These are phyloP conservation scores for Tauraco hartlaubi DNA, from an alignment of 2,797 vertebrate genomes.

Conservation along the genomic window DNA sequence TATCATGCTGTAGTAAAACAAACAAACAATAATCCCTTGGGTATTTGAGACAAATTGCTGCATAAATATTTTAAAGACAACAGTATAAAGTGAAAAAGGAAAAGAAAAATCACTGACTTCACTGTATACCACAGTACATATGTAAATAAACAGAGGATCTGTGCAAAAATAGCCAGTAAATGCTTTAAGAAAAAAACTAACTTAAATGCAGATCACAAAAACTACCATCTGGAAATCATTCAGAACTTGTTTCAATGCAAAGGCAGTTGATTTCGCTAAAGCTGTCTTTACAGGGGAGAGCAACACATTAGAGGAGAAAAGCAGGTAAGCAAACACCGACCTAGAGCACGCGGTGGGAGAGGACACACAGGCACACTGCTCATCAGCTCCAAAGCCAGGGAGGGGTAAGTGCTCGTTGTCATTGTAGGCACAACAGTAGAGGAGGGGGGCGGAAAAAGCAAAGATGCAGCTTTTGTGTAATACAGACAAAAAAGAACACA, in stretches of 20 bases:
- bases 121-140: background rate
- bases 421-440: background rate
- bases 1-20: constrained; percentile 44
- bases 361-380: background rate
- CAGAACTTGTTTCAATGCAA: background rate
- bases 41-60: constrained; percentile 53
- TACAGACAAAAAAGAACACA: background rate
- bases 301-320: background rate
- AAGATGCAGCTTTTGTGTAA: background rate
- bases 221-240: constrained; percentile 27
- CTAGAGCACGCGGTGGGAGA: background rate
- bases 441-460: background rate
- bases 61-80: constrained; percentile 57
- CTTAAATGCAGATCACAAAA: background rate
- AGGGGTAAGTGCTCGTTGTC: background rate
- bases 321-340: background rate
- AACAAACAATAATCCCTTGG: constrained; percentile 48
- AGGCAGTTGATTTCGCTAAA: background rate
- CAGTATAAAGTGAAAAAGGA: background rate
- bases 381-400: background rate
- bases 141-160: background rate
- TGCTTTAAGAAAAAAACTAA: background rate
- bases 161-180: background rate
- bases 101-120: background rate
- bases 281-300: background rate